Conservation (phyloP, 2,888 invertebrate genomes). For the Aphodius sticticus region DNA sequence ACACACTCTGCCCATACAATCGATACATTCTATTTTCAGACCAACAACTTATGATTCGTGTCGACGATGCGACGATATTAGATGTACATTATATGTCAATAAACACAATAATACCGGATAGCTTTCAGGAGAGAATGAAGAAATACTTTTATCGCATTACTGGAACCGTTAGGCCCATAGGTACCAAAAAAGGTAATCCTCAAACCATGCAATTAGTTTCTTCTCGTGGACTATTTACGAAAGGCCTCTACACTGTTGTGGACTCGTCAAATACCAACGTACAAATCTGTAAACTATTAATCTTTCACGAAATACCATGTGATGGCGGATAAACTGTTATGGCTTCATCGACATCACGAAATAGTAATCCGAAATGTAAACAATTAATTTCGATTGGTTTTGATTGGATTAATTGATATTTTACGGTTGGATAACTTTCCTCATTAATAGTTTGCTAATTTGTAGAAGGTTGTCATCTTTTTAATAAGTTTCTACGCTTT, state of each 20-base stretch:
- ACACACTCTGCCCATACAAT: not conserved
- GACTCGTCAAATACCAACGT: not conserved
- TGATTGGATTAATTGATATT: not conserved
- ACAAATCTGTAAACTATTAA: not conserved
- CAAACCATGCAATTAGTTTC: not conserved
- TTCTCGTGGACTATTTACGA: not conserved
- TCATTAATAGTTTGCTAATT: not conserved
- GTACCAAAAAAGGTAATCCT: not conserved
- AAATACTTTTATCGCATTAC: not conserved
- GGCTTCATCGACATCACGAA: not conserved
- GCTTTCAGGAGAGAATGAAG: not conserved
- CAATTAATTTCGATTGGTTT: not conserved
- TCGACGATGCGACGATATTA: not conserved
- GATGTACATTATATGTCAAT: not conserved
- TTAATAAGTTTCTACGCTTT: no score
- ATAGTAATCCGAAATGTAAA: not conserved
- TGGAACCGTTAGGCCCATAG: not conserved
- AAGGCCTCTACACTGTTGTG: not conserved
- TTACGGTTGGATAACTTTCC: not conserved
- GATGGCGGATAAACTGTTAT: not conserved
- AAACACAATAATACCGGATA: constrained; percentile 16
- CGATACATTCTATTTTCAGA: not conserved
- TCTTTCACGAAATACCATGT: not conserved
- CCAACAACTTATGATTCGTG: not conserved
- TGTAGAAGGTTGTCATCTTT: not conserved